Conservation (phyloP, 1,140 invertebrate species). For the Pseudomyrmex pallidus region DNA sequence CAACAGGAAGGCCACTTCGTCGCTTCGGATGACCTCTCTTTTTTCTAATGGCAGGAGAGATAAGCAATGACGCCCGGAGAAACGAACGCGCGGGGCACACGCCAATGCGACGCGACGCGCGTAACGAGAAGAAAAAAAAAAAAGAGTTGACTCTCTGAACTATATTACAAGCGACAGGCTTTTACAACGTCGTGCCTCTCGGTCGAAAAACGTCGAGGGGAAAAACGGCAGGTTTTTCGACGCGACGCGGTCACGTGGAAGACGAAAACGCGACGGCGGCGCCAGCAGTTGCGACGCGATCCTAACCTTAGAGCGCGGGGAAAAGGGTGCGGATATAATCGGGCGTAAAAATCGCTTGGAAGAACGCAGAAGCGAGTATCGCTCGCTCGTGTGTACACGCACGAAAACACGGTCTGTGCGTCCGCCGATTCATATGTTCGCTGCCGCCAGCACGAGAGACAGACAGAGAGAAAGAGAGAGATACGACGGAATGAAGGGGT, state of each 20-base stretch:
- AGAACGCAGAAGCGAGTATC: constrained; percentile 19
- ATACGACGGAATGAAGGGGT: constrained; percentile 20
- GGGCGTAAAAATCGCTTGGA: not conserved
- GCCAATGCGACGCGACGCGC: not conserved
- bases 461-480: not conserved
- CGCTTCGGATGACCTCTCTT: not conserved
- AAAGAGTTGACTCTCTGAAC: not conserved
- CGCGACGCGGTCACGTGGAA: constrained; percentile 1
- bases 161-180: no score
- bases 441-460: constrained; percentile 11
- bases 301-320: not conserved
- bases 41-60: not conserved
- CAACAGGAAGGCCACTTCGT: constrained; percentile 17
- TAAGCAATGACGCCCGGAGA: not conserved
- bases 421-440: constrained; percentile 46
- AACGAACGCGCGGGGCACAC: not conserved
- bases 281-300: not conserved
- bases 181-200: not conserved
- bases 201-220: not conserved
- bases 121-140: not conserved
- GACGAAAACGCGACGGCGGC: not conserved
- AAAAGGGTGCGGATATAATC: not conserved
- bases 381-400: not conserved
- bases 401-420: constrained; percentile 23
- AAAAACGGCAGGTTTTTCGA: not conserved